Conservation (phyloP, 2,888 invertebrate genomes). For the Sclerodermus sp. region DNA sequence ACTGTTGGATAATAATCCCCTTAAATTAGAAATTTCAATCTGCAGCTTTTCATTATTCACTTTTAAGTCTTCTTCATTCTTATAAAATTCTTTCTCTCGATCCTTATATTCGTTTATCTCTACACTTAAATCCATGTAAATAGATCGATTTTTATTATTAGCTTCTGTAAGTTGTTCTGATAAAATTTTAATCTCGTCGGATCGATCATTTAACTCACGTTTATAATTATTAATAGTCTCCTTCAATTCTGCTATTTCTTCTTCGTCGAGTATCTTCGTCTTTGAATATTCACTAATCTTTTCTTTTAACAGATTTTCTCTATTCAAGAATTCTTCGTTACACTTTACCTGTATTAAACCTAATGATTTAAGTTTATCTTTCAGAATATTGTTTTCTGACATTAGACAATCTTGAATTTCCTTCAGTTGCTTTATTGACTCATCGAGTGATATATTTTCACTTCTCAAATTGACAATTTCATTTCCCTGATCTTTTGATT, state of each 20-base stretch:
- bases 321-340: slow-evolving; percentile 18
- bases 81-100: slow-evolving; percentile 35
- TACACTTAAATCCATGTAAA: slow-evolving; percentile 17
- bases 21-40: slow-evolving; percentile 10
- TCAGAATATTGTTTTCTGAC: slow-evolving; percentile 34
- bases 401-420: slow-evolving; percentile 21
- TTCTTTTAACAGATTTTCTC: slow-evolving; percentile 9
- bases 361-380: slow-evolving; percentile 26
- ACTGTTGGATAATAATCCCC: slow-evolving; percentile 4
- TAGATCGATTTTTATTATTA: slow-evolving; percentile 16
- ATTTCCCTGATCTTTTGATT: slow-evolving; percentile 20
- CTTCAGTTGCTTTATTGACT: slow-evolving; percentile 22
- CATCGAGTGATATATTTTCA: slow-evolving; percentile 12
- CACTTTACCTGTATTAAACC: too few species aligned
- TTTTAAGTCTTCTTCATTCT: slow-evolving; percentile 8
- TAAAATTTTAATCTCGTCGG: background rate
- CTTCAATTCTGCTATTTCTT: slow-evolving; percentile 21
- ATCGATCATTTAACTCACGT: slow-evolving; percentile 2
- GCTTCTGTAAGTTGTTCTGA: slow-evolving; percentile 8
- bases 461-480: slow-evolving; percentile 24
- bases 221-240: slow-evolving; percentile 12
- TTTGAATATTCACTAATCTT: slow-evolving; percentile 34
- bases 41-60: slow-evolving; percentile 12
- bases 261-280: slow-evolving; percentile 9
- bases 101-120: slow-evolving; percentile 26